Conservation (phyloP, 2,113 vertebrate genomes). For the Istiophorus platypterus region DNA sequence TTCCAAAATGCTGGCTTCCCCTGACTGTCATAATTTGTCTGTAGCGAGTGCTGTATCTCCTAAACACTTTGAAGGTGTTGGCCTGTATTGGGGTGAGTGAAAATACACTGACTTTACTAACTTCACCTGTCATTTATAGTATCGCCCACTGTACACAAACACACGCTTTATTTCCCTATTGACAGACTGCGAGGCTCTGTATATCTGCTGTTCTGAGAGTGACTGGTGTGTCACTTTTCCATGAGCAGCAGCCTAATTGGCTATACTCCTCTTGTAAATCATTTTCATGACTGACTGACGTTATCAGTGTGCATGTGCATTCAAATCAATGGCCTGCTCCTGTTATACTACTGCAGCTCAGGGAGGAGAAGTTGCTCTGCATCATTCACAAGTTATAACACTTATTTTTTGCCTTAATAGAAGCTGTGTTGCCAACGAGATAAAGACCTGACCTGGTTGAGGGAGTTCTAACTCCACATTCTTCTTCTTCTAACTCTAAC, state of each 20-base stretch:
- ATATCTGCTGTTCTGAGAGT: background rate
- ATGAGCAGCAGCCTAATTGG: slow-evolving; percentile 14
- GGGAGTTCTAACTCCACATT: background rate
- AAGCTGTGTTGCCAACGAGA: background rate
- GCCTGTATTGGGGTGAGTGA: slow-evolving; percentile 3
- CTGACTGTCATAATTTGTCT: slow-evolving; percentile 39
- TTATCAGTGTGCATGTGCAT: slow-evolving; percentile 24
- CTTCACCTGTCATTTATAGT: slow-evolving; percentile 33
- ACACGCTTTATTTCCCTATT: background rate
- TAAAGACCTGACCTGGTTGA: background rate
- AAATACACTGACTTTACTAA: background rate
- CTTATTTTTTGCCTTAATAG: background rate
- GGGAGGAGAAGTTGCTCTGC: slow-evolving; percentile 2
- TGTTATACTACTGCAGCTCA: background rate
- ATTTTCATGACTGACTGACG: slow-evolving; percentile 27
- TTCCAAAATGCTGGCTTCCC: slow-evolving; percentile 13
- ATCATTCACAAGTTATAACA: background rate
- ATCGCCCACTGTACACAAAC: background rate
- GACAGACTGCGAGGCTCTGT: slow-evolving; percentile 8
- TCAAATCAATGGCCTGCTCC: slow-evolving; percentile 18
- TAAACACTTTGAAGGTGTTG: slow-evolving; percentile 21
- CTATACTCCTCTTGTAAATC: slow-evolving; percentile 4
- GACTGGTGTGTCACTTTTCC: slow-evolving; percentile 12
- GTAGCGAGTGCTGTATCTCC: slow-evolving; percentile 10
- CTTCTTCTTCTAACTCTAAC: background rate